These are phyloP conservation scores for Cavia porcellus DNA, from an alignment of 2,113 vertebrate genomes.

Conservation along the genomic window DNA sequence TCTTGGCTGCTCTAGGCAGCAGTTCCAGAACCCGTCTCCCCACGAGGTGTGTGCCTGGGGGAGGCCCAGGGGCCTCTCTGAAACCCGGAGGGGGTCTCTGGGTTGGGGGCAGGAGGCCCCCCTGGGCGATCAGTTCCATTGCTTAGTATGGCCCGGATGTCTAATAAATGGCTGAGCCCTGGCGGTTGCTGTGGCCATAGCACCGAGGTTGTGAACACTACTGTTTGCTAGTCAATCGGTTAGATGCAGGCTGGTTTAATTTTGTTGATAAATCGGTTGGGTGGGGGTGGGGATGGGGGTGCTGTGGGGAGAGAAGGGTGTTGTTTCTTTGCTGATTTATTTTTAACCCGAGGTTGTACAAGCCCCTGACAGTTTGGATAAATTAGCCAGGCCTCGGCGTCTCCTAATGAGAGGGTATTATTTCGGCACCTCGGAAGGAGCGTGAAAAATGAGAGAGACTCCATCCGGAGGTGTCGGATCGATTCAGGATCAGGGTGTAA, in stretches of 20 bases:
- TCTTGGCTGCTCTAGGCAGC: neutral
- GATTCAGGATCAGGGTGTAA: slow-evolving; percentile 95
- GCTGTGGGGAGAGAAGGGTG: slow-evolving; percentile 86
- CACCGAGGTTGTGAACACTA: slow-evolving; percentile 71
- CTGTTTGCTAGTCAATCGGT: slow-evolving; percentile 88
- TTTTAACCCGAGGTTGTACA: slow-evolving; percentile 98
- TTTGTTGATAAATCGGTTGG: slow-evolving; percentile 96
- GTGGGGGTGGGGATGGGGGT: slow-evolving; percentile 85
- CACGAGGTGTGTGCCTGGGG: neutral
- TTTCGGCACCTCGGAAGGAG: slow-evolving; percentile 95
- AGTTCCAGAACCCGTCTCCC: neutral
- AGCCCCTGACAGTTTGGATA: slow-evolving; percentile 96
- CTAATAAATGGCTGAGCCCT: slow-evolving; percentile 79
- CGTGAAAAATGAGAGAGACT: slow-evolving; percentile 94
- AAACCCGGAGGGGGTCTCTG: neutral
- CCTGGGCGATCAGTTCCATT: slow-evolving; percentile 59
- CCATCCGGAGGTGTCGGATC: slow-evolving; percentile 97
- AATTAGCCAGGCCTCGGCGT: slow-evolving; percentile 95
- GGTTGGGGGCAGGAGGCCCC: neutral
- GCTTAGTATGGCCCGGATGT: slow-evolving; percentile 68
- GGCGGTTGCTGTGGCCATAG: slow-evolving; percentile 66
- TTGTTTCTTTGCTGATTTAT: slow-evolving; percentile 97
- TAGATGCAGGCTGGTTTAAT: slow-evolving; percentile 93
- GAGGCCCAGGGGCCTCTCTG: neutral
- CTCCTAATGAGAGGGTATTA: slow-evolving; percentile 99